phyloP scores from a whole-genome alignment of 1,140 invertebrate species.

The Stenopsyche tienmushanensis region DNA sequence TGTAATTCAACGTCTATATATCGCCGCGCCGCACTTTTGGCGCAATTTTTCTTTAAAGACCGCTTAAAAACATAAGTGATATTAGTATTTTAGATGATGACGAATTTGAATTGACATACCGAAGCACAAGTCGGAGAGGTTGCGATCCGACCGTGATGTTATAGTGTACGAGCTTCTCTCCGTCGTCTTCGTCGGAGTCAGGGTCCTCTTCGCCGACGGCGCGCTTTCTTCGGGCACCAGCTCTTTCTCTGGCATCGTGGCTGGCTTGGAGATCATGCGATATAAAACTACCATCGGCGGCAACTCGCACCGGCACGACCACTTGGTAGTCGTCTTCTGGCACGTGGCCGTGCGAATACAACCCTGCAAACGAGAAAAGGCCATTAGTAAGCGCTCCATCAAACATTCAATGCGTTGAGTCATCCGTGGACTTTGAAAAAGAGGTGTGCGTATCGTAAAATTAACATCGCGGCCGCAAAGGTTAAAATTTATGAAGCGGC shows the following conservation, averaged over 20 bases:
- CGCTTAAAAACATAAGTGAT: not conserved
- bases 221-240: not conserved
- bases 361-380: conserved; percentile 23
- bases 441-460: too few relatives aligned
- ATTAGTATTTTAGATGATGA: not conserved
- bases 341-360: conserved; percentile 32
- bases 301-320: conserved; percentile 33
- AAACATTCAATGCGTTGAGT: too few relatives aligned
- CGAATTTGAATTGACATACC: conserved; percentile 22
- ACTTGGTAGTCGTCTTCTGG: conserved; percentile 31
- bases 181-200: conserved; percentile 10
- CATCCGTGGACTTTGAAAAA: too few relatives aligned
- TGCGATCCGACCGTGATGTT: conserved; percentile 38
- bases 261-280: conserved; percentile 31
- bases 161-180: conserved; percentile 31
- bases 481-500: too few relatives aligned
- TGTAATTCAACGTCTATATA: too few relatives aligned
- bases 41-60: not conserved
- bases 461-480: too few relatives aligned
- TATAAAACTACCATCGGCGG: conserved; percentile 33
- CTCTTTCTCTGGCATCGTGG: conserved; percentile 15
- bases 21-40: not conserved
- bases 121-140: conserved; percentile 31
- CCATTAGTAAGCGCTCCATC: not conserved
- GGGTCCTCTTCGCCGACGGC: conserved; percentile 16